These are phyloP conservation scores for Leptinotarsa rubiginosa DNA, from an alignment of 2,888 invertebrate genomes.

Conservation along the genomic window DNA sequence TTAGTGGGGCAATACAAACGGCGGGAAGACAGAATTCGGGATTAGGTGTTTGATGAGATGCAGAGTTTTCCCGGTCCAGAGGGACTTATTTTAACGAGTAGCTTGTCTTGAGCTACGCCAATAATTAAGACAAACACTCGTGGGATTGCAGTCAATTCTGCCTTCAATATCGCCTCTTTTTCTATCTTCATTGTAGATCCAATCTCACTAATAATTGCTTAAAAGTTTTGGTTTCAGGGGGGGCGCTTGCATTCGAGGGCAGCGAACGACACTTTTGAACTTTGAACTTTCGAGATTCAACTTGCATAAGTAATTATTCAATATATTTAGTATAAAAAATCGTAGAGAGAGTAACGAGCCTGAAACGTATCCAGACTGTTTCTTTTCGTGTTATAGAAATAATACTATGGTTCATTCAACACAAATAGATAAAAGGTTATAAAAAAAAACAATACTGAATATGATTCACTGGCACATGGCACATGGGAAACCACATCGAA, in stretches of 20 bases:
- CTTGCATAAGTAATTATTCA: no score
- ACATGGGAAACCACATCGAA: no score
- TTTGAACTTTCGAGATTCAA: no score
- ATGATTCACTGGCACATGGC: no score
- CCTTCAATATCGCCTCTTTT: slow-evolving; percentile 28
- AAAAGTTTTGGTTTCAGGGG: slow-evolving; percentile 10
- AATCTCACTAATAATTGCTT: slow-evolving; percentile 27
- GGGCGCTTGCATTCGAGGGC: slow-evolving; percentile 4
- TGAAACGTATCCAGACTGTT: no score
- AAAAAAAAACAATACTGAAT: no score
- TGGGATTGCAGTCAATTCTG: slow-evolving; percentile 57
- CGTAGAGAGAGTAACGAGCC: no score
- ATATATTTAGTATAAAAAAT: no score
- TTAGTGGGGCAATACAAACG: slow-evolving; percentile 57
- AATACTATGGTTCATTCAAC: no score
- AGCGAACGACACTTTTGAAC: slow-evolving; percentile 10
- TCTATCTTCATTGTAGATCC: slow-evolving; percentile 25
- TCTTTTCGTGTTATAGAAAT: no score
- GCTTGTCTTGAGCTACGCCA: slow-evolving; percentile 65
- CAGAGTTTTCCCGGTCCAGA: slow-evolving; percentile 61
- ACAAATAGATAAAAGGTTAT: no score
- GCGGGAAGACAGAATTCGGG: slow-evolving; percentile 58
- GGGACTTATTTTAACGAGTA: slow-evolving; percentile 66
- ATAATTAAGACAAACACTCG: slow-evolving; percentile 68
- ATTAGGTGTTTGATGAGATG: slow-evolving; percentile 66